Percentiles rank a stretch among this genome's conserved stretches.
These are phyloP conservation scores for Melangyna quadrimaculata DNA, from an alignment of 2,888 invertebrate species.

Conservation along the genomic window DNA sequence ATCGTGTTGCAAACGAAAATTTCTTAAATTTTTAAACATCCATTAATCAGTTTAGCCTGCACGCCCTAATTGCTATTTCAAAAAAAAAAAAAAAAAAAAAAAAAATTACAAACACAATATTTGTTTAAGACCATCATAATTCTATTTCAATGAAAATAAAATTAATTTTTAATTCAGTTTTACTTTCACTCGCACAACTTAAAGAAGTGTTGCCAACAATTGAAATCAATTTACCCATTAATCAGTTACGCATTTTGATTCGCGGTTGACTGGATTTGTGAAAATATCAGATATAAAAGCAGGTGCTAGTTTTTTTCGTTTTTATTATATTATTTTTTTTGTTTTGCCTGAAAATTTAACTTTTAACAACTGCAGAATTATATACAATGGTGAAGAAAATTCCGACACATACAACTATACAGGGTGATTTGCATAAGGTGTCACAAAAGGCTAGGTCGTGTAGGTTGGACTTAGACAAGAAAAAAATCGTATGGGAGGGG, in stretches of 20 bases:
- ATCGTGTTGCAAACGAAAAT: not conserved
- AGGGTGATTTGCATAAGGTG: no score
- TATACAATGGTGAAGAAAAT: not conserved
- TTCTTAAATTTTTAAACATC: not conserved
- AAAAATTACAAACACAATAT: not conserved
- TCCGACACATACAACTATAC: no score
- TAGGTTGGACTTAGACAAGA: no score
- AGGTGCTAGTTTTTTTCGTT: not conserved
- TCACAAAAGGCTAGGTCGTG: no score
- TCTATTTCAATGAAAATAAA: conserved; percentile 16
- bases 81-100: not conserved
- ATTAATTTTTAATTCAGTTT: conserved; percentile 34
- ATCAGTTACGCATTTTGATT: conserved; percentile 67
- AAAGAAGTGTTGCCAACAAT: conserved; percentile 57
- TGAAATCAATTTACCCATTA: conserved; percentile 61
- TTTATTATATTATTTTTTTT: not conserved
- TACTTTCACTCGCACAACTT: conserved; percentile 50
- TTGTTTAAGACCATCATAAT: conserved; percentile 15
- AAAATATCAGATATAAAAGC: not conserved
- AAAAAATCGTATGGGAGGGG: no score
- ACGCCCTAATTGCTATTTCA: conserved; percentile 31
- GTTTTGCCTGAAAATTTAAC: not conserved
- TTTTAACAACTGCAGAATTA: not conserved
- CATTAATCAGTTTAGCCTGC: conserved; percentile 20
- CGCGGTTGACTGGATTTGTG: conserved; percentile 49